Percentiles rank a stretch among this genome's conserved stretches.
Evolutionary conservation across 2,888 invertebrate genomes (phyloP).

Genomic region (Aspidapion aeneum): DNA sequence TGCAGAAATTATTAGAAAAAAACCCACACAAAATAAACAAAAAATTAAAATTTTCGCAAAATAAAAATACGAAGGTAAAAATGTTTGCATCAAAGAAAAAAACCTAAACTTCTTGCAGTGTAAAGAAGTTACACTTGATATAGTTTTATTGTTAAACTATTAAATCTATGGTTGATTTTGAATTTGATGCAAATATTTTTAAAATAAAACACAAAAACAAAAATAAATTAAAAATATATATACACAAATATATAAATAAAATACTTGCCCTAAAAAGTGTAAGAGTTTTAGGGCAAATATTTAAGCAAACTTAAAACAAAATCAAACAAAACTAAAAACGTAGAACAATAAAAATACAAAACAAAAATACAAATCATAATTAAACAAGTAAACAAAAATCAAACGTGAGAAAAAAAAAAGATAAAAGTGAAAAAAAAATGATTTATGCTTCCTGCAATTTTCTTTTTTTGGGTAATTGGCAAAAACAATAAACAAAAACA

Average conservation of each 20-base stretch:
- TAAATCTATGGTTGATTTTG: neutral
- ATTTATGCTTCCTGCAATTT: neutral
- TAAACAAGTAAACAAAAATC: slow-evolving; percentile 11
- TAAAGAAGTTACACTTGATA: neutral
- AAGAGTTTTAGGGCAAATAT: no score
- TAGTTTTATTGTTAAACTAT: neutral
- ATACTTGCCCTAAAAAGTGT: no score
- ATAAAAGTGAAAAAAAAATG: neutral
- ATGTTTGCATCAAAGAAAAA: neutral
- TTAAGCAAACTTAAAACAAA: no score
- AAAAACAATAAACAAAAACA: no score
- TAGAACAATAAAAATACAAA: neutral
- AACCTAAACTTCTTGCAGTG: neutral
- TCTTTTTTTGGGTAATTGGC: neutral
- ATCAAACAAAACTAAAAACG: neutral
- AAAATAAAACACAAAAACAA: no score
- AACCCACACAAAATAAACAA: neutral
- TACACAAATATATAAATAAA: no score
- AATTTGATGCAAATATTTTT: neutral
- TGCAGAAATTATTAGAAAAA: neutral
- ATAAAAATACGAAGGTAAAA: no score
- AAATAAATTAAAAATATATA: neutral
- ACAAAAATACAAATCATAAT: slow-evolving; percentile 13
- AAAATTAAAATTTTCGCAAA: neutral
- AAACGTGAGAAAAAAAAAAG: neutral